phyloP scores from a whole-genome alignment of 1,140 invertebrate genomes.

The Latrodectus geometricus region DNA sequence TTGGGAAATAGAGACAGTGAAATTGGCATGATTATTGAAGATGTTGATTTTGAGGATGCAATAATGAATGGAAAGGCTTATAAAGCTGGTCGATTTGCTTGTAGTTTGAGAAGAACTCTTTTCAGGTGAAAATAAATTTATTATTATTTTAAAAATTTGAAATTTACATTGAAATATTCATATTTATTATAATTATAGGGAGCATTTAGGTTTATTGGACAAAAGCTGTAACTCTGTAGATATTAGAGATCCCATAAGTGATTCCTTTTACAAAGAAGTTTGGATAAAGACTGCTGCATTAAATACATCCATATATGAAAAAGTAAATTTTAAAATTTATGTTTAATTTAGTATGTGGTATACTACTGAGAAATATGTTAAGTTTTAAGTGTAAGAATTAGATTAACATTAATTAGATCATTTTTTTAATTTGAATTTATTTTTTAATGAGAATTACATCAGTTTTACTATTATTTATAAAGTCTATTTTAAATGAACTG shows the following conservation, averaged over 20 bases:
- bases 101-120: constrained; percentile 83
- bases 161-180: no score
- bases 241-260: constrained; percentile 80
- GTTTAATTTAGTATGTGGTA: no score
- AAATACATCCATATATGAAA: constrained; percentile 89
- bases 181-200: constrained; percentile 70
- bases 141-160: background rate
- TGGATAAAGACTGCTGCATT: constrained; percentile 82
- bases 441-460: no score
- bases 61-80: constrained; percentile 83
- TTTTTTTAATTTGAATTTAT: no score
- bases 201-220: constrained; percentile 82
- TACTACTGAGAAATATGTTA: no score
- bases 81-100: constrained; percentile 86
- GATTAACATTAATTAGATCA: no score
- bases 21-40: constrained; percentile 88
- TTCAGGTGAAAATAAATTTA: constrained; percentile 72
- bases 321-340: constrained; percentile 72
- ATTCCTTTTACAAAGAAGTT: constrained; percentile 82
- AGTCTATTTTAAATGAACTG: no score
- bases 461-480: no score
- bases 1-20: constrained; percentile 93
- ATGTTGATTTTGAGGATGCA: constrained; percentile 83
- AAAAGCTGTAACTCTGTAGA: constrained; percentile 71
- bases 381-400: no score